A percentile compares a stretch with the other conserved stretches of the same genome.
These are phyloP conservation scores for Germaria angustata DNA, from an alignment of 2,888 invertebrate species.

Conservation along the genomic window DNA sequence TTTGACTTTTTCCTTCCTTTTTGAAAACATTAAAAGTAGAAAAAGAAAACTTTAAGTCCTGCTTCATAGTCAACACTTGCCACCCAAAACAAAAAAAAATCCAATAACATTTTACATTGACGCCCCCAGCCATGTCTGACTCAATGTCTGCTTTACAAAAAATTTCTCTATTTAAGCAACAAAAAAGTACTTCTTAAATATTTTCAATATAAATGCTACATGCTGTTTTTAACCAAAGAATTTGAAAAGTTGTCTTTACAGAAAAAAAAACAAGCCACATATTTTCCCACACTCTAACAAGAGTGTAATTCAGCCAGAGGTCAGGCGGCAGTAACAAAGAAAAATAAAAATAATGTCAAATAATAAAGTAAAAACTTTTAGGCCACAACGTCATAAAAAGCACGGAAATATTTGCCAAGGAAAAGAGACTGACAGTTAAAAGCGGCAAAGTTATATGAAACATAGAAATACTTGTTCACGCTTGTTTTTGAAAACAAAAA, in stretches of 20 bases:
- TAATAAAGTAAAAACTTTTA: conserved; percentile 51
- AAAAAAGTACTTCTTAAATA: not conserved
- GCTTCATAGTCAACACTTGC: conserved; percentile 1
- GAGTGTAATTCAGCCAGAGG: conserved; percentile 22
- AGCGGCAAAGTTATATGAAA: not conserved
- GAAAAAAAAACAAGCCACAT: not conserved
- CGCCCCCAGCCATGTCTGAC: conserved; percentile 63
- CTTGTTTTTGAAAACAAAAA: no score
- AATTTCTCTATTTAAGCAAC: not conserved
- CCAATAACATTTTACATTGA: conserved; percentile 31
- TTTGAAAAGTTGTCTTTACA: not conserved
- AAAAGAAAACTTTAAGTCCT: conserved; percentile 7
- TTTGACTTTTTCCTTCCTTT: conserved; percentile 45
- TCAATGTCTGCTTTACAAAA: conserved; percentile 54
- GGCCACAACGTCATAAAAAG: conserved; percentile 39
- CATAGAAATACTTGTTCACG: not conserved
- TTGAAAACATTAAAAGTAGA: not conserved
- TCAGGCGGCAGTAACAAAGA: conserved; percentile 37
- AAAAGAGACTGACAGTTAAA: not conserved
- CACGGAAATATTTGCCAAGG: not conserved
- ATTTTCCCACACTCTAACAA: conserved; percentile 20
- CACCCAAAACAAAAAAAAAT: not conserved
- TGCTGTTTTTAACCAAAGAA: conserved; percentile 1
- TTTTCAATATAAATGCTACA: conserved; percentile 1
- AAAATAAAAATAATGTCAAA: conserved; percentile 60